Evolutionary conservation across 2,797 vertebrate genomes (phyloP), one percentile per base, ranked within the genome.

Genomic region (Cuculus canorus): DNA sequence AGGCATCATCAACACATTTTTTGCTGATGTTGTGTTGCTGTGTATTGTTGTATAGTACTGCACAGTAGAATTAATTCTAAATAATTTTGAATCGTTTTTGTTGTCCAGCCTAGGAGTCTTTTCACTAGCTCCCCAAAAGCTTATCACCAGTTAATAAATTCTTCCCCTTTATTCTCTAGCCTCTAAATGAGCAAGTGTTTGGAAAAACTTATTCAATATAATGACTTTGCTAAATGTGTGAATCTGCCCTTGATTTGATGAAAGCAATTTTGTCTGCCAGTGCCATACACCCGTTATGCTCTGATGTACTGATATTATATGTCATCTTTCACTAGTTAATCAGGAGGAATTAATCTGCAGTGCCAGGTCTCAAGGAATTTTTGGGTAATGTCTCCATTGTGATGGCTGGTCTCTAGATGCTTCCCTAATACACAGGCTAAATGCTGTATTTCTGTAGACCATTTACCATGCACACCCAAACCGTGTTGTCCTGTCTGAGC

Each of bases 401-500:
- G 6, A 8, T 37, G 53, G 21, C 28, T 75, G 33, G 33, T 85
- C 32, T 75, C 71, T 64, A 50, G 27, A 11, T 61, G 23, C 21
- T 90, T 90, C 65, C 33, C 24, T 15, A 57, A 25, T 8, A 60
- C 8, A 64, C 63, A 35, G 7, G 8, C 8, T 11, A 85, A 39
- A n/a, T 8, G 17, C 27, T 66, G 11, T 41, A 27, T 82, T 77
- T 30, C 68, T 75, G 28, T 14, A 63, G 24, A 33, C 9, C 16
- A 3, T 17, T 68, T 16, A 57, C 10, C 5, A 18, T 6, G 4
- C 45, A 19, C 9, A 33, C 10, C 10, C 10, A 41, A 0, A 5
- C 57, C 64, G 4, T 19, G 23, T 30, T 43, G 10, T 2, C 10
- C 5, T 8, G 13, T 48, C 33, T 75, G 50, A 70, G 25, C 17